Conservation (phyloP, 2,888 invertebrate genomes). For the Drosophila pseudotalamancana region DNA sequence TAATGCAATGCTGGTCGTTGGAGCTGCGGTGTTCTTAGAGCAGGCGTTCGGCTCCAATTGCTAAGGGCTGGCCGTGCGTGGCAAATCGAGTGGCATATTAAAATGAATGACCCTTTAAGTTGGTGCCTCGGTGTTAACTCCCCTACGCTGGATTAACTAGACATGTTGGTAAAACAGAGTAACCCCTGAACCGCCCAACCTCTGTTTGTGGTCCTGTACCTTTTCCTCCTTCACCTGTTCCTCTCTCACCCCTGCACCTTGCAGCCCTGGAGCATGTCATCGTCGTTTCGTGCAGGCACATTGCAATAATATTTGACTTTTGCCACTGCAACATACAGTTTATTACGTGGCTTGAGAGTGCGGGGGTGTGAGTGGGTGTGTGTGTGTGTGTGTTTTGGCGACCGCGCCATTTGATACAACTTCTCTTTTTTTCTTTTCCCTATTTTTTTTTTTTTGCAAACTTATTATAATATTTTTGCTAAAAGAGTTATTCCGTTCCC, state of each 20-base stretch:
- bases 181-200: not conserved
- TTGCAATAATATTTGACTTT: constrained; percentile 52
- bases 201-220: not conserved
- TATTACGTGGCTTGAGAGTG: constrained; percentile 8
- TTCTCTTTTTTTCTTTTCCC: constrained; percentile 12
- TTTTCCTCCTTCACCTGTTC: constrained; percentile 1
- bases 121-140: constrained; percentile 54
- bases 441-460: constrained; percentile 12
- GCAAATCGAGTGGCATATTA: constrained; percentile 69
- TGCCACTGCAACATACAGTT: constrained; percentile 34
- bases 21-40: constrained; percentile 2
- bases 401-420: constrained; percentile 38
- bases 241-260: constrained; percentile 9
- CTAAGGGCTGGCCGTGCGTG: constrained; percentile 53
- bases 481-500: constrained; percentile 36
- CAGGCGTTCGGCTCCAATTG: constrained; percentile 7
- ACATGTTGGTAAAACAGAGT: constrained; percentile 67
- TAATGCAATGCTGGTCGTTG: constrained; percentile 43
- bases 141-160: constrained; percentile 69
- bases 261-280: constrained; percentile 37
- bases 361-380: not conserved
- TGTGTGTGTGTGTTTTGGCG: constrained; percentile 14
- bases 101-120: constrained; percentile 72
- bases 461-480: constrained; percentile 49
- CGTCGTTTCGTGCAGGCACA: constrained; percentile 36